A percentile compares a stretch with the other conserved stretches of the same genome.
Evolutionary conservation across 2,113 vertebrate genomes (phyloP).

Genomic region (Petroica traversi): DNA sequence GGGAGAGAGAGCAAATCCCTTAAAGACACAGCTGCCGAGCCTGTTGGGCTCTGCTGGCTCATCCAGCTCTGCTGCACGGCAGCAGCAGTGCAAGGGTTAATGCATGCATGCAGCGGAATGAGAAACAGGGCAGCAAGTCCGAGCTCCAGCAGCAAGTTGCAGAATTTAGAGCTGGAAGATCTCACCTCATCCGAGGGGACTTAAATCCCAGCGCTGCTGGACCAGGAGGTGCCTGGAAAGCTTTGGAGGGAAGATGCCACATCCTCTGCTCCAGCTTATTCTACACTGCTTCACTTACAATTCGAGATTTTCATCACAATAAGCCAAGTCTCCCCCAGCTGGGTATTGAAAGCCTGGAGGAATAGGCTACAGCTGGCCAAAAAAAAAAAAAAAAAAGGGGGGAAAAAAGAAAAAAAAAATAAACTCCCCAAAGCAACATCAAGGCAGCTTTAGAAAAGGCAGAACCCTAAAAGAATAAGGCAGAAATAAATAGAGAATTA

Average conservation of each 20-base stretch:
- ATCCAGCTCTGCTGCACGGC: not conserved
- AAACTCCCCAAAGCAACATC: not conserved
- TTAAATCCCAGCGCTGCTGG: fast-evolving
- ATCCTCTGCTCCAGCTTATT: not conserved
- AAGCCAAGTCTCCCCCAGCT: not conserved
- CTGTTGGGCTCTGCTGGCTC: not conserved
- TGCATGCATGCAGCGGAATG: not conserved
- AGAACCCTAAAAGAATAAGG: not conserved
- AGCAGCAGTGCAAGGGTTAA: slow-evolving; percentile 5
- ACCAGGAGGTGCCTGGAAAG: not conserved
- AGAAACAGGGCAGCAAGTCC: not conserved
- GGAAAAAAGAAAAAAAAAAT: fast-evolving
- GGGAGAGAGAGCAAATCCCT: not conserved
- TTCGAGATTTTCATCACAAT: slow-evolving; percentile 2
- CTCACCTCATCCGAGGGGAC: not conserved
- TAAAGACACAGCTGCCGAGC: not conserved
- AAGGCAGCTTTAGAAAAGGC: not conserved
- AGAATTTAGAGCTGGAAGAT: not conserved
- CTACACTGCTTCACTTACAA: not conserved
- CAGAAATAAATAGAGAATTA: not conserved
- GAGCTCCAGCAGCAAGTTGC: not conserved
- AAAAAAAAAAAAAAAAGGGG: not conserved
- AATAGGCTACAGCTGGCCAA: not conserved
- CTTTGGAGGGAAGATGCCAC: not conserved
- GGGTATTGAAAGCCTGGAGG: not conserved